Evolutionary conservation across 2,113 vertebrate genomes (phyloP).

Genomic region (Microcebus jonahi): DNA sequence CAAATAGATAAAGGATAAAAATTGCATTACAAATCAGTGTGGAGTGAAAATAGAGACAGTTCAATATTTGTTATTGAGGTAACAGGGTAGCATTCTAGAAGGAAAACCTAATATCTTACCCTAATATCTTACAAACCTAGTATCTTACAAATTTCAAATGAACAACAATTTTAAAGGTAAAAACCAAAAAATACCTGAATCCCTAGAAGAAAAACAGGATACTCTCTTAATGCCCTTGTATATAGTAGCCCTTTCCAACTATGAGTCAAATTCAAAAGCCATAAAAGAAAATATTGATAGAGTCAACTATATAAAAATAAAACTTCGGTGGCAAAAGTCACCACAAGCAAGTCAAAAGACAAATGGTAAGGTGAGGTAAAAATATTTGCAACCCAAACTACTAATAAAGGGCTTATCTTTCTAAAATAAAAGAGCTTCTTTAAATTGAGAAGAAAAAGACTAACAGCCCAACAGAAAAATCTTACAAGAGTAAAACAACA

Average conservation of each 20-base stretch:
- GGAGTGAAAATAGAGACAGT: neutral
- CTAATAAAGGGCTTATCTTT: neutral
- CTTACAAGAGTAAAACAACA: neutral
- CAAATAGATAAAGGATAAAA: constrained; percentile 13
- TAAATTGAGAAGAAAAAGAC: neutral
- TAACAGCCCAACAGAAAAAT: neutral
- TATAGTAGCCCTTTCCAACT: neutral
- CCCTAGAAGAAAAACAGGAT: neutral
- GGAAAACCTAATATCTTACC: neutral
- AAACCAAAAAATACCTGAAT: neutral
- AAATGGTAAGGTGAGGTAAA: neutral
- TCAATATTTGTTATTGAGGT: neutral
- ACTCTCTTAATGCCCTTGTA: neutral
- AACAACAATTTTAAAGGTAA: neutral
- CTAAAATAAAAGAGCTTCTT: neutral
- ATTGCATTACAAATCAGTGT: neutral
- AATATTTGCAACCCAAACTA: neutral
- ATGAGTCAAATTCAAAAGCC: neutral
- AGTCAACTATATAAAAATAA: neutral
- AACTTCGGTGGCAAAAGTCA: neutral
- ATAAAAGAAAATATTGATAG: neutral
- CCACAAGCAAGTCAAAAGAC: neutral
- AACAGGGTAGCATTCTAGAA: neutral
- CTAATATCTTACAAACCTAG: neutral
- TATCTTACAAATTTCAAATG: neutral